Evolutionary conservation across 1,140 invertebrate genomes (phyloP).

Genomic region (Lepidurus apus): DNA sequence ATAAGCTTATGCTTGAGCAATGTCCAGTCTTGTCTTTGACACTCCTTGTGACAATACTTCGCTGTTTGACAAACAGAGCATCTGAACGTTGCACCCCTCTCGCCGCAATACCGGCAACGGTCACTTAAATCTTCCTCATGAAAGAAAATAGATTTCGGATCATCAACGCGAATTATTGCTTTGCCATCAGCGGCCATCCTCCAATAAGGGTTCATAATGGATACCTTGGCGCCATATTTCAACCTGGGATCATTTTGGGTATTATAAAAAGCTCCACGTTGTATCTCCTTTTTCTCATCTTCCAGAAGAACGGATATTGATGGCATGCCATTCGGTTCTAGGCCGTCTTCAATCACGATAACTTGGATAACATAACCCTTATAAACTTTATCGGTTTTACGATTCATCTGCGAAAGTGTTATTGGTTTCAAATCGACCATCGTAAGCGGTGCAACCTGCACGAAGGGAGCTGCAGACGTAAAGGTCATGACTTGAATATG

Average conservation of each 20-base stretch:
- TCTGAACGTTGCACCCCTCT: neutral
- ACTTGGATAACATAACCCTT: constrained; percentile 28
- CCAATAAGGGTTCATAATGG: constrained; percentile 35
- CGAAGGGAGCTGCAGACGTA: neutral
- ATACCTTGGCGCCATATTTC: constrained; percentile 32
- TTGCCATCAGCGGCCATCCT: constrained; percentile 17
- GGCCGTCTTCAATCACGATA: constrained; percentile 32
- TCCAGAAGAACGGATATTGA: constrained; percentile 22
- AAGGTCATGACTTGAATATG: too few species aligned
- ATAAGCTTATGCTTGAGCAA: constrained; percentile 30
- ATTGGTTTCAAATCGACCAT: constrained; percentile 26
- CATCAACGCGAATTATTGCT: constrained; percentile 32
- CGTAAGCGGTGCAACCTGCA: neutral
- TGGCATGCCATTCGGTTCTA: constrained; percentile 6
- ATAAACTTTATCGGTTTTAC: constrained; percentile 30
- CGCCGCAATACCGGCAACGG: constrained; percentile 35
- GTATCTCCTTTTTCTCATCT: constrained; percentile 33
- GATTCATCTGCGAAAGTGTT: constrained; percentile 29
- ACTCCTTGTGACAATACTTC: constrained; percentile 32
- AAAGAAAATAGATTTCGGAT: constrained; percentile 25
- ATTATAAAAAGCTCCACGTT: constrained; percentile 34
- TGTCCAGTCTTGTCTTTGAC: constrained; percentile 12
- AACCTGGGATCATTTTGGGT: constrained; percentile 19
- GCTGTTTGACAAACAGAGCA: constrained; percentile 30
- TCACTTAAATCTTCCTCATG: neutral